Percentiles rank a stretch among this genome's conserved stretches.
Conservation (phyloP, 2,797 vertebrate genomes). For the Anisognathus igniventris region DNA sequence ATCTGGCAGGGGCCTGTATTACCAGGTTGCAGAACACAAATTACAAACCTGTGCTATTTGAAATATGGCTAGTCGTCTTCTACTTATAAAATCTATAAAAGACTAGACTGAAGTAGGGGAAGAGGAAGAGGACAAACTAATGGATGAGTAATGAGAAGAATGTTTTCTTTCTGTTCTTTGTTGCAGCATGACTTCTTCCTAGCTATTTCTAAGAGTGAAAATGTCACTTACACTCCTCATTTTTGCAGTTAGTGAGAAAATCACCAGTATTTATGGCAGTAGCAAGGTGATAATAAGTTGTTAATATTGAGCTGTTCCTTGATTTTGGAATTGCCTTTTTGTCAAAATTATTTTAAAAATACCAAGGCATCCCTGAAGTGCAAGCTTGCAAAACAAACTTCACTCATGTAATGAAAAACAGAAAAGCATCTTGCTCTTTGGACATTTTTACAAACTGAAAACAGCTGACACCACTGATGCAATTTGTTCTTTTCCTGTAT, state of each 20-base stretch:
- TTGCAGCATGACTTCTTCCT: not conserved
- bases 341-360: not conserved
- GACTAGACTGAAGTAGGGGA: not conserved
- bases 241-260: not conserved
- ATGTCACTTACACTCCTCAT: not conserved
- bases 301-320: not conserved
- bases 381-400: not conserved
- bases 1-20: not conserved
- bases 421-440: not conserved
- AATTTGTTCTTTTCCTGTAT: not conserved
- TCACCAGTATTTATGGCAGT: not conserved
- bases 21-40: not conserved
- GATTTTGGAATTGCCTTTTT: not conserved
- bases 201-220: not conserved
- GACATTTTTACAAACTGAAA: not conserved
- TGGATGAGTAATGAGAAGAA: not conserved
- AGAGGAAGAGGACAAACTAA: not conserved
- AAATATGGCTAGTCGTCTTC: not conserved
- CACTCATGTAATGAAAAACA: not conserved
- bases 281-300: not conserved
- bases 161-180: not conserved
- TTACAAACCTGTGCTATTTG: not conserved
- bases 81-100: not conserved
- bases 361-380: not conserved
- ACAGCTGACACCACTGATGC: not conserved